Evolutionary conservation across 2,113 vertebrate species (phyloP).

Genomic region (Myrmecophaga tridactyla): DNA sequence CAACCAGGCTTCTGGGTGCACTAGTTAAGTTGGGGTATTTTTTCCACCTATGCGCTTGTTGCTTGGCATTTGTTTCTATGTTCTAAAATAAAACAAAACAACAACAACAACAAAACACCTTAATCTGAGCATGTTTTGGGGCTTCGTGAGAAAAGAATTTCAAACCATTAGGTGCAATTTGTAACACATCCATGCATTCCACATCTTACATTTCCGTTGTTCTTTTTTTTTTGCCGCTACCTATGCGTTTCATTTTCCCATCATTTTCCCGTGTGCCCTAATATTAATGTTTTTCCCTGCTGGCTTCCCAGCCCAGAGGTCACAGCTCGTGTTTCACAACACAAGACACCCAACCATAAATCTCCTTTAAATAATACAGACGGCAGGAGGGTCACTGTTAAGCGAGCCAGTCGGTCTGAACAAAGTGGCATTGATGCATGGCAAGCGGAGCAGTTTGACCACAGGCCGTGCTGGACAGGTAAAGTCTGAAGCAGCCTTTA

Average conservation of each 20-base stretch:
- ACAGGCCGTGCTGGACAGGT: slow-evolving; percentile 70
- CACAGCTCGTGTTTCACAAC: slow-evolving; percentile 93
- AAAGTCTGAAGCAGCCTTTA: slow-evolving; percentile 10
- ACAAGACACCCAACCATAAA: slow-evolving; percentile 93
- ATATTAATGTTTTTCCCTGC: slow-evolving; percentile 94
- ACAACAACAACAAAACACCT: not conserved
- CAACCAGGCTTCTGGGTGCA: not conserved
- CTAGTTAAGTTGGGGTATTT: not conserved
- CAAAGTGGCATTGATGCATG: slow-evolving; percentile 96
- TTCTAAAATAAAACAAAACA: slow-evolving; percentile 37
- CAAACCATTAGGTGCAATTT: not conserved
- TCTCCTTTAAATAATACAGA: slow-evolving; percentile 96
- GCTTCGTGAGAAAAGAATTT: not conserved
- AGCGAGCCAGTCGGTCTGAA: slow-evolving; percentile 94
- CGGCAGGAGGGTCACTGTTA: slow-evolving; percentile 89
- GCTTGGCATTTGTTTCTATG: slow-evolving; percentile 21
- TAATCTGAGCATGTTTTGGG: not conserved
- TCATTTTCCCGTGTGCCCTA: slow-evolving; percentile 82
- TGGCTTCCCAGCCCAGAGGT: slow-evolving; percentile 90
- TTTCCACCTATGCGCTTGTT: not conserved
- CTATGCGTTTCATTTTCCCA: slow-evolving; percentile 79
- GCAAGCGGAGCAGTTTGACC: slow-evolving; percentile 77
- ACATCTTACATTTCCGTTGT: slow-evolving; percentile 67
- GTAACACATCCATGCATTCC: not conserved
- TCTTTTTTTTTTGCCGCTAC: slow-evolving; percentile 78